Evolutionary conservation across 2,888 invertebrate species (phyloP).

Genomic region (Doris montereyensis): DNA sequence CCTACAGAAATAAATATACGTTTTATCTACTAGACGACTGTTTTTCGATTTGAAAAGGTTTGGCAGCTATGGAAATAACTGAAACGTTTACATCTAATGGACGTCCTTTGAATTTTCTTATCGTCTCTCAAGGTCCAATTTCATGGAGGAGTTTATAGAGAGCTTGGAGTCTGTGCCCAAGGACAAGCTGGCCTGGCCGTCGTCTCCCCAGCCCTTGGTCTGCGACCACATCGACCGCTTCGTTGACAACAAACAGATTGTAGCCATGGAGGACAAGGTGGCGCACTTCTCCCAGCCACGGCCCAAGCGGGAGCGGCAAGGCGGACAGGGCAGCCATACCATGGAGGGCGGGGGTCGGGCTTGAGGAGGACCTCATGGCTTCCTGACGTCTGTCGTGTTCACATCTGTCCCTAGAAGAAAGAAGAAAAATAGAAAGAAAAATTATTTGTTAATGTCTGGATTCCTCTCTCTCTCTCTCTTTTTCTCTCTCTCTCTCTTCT

Average conservation of each 20-base stretch:
- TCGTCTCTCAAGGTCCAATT: constrained; percentile 65
- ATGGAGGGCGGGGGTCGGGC: no score
- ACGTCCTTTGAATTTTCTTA: no score
- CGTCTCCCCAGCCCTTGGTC: constrained; percentile 51
- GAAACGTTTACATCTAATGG: no score
- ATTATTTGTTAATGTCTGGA: neutral
- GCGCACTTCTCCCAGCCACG: constrained; percentile 38
- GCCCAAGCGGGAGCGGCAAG: constrained; percentile 3
- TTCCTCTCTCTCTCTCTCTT: neutral
- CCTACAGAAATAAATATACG: no score
- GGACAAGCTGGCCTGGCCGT: constrained; percentile 54
- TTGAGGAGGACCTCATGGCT: no score
- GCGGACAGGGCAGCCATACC: no score
- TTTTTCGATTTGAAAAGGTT: no score
- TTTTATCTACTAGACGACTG: no score
- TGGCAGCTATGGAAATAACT: no score
- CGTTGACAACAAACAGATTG: constrained; percentile 60
- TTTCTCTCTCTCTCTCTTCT: neutral
- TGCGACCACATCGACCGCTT: constrained; percentile 59
- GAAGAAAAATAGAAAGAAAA: no score
- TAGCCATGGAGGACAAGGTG: constrained; percentile 62
- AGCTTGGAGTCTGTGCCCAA: constrained; percentile 53
- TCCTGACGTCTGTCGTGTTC: no score
- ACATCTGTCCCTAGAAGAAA: no score
- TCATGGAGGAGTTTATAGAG: constrained; percentile 64